Conservation (phyloP, 2,797 vertebrate species). For the Psittacula derbiana region DNA sequence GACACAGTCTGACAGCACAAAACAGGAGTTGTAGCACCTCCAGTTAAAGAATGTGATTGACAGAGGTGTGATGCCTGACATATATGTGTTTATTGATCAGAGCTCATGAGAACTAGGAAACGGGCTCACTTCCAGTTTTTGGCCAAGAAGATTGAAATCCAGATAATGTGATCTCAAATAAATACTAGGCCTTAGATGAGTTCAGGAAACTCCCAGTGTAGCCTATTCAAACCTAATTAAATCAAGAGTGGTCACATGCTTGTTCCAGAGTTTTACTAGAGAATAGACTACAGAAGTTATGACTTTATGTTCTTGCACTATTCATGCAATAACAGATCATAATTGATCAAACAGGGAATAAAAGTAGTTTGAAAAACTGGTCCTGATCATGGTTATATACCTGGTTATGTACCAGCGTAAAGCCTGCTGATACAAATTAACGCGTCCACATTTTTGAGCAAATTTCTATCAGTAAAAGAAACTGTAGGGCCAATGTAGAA, state of each 20-base stretch:
- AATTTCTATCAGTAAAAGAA: not conserved
- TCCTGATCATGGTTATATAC: not conserved
- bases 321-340: not conserved
- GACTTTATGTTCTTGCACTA: not conserved
- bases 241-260: not conserved
- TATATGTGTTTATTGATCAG: not conserved
- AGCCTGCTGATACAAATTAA: not conserved
- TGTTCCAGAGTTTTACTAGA: not conserved
- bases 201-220: not conserved
- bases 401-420: not conserved
- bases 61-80: not conserved
- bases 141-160: not conserved
- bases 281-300: not conserved
- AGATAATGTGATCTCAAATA: not conserved
- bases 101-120: not conserved
- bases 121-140: not conserved
- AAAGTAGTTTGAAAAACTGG: not conserved
- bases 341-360: not conserved
- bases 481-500: not conserved
- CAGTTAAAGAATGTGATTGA: not conserved
- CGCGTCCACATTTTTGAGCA: not conserved
- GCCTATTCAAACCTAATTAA: not conserved
- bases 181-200: not conserved
- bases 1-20: not conserved
- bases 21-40: not conserved